Percentiles rank a stretch among this genome's conserved stretches.
phyloP scores from a whole-genome alignment of 2,113 vertebrate species.

The Corythoichthys haematopterus region DNA sequence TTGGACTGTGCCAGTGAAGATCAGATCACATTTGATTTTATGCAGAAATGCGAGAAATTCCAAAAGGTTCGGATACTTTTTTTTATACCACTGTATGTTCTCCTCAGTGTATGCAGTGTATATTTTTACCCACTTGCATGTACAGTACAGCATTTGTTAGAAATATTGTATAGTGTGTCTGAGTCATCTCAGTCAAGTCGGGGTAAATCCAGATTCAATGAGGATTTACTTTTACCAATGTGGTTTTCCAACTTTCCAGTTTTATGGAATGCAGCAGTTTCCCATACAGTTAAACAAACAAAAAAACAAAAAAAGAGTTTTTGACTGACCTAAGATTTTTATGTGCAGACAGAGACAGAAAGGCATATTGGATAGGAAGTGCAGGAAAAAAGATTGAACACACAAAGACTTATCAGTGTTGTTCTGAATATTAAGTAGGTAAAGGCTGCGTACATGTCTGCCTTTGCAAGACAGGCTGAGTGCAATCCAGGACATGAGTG shows the following conservation, averaged over 20 bases:
- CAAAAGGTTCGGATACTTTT: no score
- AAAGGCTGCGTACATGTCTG: background rate
- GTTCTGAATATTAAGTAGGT: conserved; percentile 13
- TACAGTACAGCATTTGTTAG: no score
- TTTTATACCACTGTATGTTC: no score
- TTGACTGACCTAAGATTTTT: background rate
- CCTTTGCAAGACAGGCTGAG: conserved; percentile 4
- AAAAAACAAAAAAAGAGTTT: background rate
- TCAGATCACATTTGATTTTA: no score
- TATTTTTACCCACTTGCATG: no score
- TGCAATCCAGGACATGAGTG: background rate
- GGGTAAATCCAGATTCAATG: background rate
- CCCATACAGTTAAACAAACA: background rate
- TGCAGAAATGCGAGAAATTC: no score
- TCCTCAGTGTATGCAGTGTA: no score
- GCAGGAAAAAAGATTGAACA: conserved; percentile 2
- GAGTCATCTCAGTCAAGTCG: background rate
- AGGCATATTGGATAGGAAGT: background rate
- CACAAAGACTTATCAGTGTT: conserved; percentile 20
- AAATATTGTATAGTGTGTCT: background rate
- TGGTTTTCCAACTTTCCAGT: background rate
- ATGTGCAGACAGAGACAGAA: background rate
- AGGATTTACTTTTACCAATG: background rate
- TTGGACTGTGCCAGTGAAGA: no score
- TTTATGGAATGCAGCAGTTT: background rate